Evolutionary conservation across 2,113 vertebrate genomes (phyloP).

Genomic region (Hippocampus comes): DNA sequence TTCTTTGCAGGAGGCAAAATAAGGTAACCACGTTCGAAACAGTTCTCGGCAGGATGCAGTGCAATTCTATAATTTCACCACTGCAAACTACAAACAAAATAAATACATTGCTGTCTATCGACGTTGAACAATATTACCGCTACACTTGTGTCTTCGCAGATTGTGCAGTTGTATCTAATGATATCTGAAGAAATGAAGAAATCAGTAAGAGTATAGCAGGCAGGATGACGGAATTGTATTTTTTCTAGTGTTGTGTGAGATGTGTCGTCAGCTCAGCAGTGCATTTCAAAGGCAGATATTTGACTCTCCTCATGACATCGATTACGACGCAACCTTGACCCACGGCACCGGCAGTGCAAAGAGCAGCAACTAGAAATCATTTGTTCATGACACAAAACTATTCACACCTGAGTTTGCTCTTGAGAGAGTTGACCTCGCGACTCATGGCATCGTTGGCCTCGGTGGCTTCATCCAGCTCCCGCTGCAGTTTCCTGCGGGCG

Average conservation of each 20-base stretch:
- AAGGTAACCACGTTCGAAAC: too few relatives aligned
- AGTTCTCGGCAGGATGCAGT: too few relatives aligned
- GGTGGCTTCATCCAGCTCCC: conserved; percentile 89
- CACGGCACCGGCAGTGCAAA: neutral
- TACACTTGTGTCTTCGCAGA: neutral
- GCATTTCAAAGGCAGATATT: neutral
- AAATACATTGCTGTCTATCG: too few relatives aligned
- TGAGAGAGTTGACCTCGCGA: conserved; percentile 65
- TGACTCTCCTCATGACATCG: neutral
- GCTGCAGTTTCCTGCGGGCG: conserved; percentile 91
- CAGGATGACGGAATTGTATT: neutral
- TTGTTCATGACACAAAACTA: neutral
- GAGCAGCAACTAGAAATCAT: neutral
- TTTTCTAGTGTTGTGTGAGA: neutral
- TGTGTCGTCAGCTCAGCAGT: neutral
- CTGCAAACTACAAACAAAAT: too few relatives aligned
- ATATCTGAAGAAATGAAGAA: neutral
- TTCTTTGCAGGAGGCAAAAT: neutral
- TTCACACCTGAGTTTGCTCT: conserved; percentile 68
- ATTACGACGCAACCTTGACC: neutral
- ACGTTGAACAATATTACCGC: too few relatives aligned
- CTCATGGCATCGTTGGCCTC: conserved; percentile 85
- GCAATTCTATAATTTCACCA: too few relatives aligned
- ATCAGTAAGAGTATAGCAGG: neutral
- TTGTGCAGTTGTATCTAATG: neutral